Evolutionary conservation across 2,797 vertebrate genomes (phyloP).

Genomic region (Parambassis ranga): DNA sequence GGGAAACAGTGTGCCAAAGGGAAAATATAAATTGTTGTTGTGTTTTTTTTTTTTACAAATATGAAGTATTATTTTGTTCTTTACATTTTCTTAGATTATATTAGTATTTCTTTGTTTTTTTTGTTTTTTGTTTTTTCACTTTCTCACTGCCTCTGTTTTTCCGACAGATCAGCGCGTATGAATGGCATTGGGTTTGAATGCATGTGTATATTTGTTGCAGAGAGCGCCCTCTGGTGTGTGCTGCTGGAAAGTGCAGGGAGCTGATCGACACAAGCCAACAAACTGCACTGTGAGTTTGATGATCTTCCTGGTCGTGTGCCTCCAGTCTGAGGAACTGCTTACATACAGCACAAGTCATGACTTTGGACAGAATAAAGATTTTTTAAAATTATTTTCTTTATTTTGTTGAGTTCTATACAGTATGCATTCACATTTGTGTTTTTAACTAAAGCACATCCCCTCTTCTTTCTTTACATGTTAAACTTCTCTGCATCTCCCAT

Average conservation of each 20-base stretch:
- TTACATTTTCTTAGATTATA: neutral
- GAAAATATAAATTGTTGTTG: conserved; percentile 17
- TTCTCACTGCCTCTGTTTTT: neutral
- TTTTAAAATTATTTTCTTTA: too few species aligned
- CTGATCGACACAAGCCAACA: conserved; percentile 10
- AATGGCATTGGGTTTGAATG: conserved; percentile 1
- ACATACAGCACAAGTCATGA: too few species aligned
- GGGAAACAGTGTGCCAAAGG: conserved; percentile 40
- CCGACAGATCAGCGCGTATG: neutral
- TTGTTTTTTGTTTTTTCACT: neutral
- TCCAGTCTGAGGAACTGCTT: conserved; percentile 3
- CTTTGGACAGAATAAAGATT: too few species aligned
- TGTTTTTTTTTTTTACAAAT: conserved; percentile 18
- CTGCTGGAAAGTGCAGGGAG: conserved; percentile 41
- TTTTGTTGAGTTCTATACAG: too few species aligned
- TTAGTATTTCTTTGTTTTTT: neutral
- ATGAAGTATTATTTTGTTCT: conserved; percentile 72
- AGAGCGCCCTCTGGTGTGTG: conserved; percentile 53
- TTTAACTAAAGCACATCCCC: too few species aligned
- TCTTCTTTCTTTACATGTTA: too few species aligned
- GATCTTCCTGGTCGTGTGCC: neutral
- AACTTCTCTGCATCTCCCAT: too few species aligned
- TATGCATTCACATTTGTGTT: too few species aligned
- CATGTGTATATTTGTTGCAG: conserved; percentile 15
- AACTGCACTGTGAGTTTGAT: conserved; percentile 21